A percentile compares a stretch with the other conserved stretches of the same genome.
Conservation (phyloP, 2,888 invertebrate species). For the Torymus texanus region DNA sequence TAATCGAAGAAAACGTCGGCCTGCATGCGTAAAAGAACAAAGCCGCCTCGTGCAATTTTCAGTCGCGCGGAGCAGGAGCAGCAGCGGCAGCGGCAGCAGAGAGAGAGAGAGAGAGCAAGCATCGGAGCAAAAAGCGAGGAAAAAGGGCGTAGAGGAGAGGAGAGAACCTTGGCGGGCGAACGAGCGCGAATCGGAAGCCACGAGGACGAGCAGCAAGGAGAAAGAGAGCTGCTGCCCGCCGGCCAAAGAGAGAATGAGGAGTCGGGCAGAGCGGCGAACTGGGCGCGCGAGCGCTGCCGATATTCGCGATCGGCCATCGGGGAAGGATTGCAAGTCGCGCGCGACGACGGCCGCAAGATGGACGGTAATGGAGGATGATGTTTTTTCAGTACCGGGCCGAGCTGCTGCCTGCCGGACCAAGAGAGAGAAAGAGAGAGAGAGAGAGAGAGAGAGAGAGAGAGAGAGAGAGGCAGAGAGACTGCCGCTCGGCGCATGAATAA, state of each 20-base stretch:
- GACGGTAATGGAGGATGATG: constrained; percentile 58
- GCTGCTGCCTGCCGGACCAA: background rate
- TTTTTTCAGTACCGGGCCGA: constrained; percentile 56
- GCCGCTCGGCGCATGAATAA: constrained; percentile 66
- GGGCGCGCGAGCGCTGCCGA: background rate
- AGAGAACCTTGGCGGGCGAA: no score
- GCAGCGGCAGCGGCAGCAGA: background rate
- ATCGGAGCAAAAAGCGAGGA: no score
- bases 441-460: no score
- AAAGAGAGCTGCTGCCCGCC: no score
- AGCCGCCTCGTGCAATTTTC: constrained; percentile 15
- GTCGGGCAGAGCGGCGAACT: background rate
- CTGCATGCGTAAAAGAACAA: constrained; percentile 37
- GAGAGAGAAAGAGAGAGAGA: no score
- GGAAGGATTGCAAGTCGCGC: constrained; percentile 46
- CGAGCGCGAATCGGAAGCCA: no score
- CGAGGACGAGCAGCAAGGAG: no score
- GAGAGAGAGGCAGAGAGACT: constrained; percentile 9
- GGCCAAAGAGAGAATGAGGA: no score
- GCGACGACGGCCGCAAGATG: constrained; percentile 46
- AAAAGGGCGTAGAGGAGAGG: no score
- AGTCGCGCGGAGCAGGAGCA: background rate
- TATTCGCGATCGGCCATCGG: constrained; percentile 11
- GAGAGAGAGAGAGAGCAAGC: background rate
- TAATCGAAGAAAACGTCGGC: constrained; percentile 18